A percentile compares a stretch with the other conserved stretches of the same genome.
phyloP scores from a whole-genome alignment of 1,140 invertebrate species.

The Chymomyza costata region DNA sequence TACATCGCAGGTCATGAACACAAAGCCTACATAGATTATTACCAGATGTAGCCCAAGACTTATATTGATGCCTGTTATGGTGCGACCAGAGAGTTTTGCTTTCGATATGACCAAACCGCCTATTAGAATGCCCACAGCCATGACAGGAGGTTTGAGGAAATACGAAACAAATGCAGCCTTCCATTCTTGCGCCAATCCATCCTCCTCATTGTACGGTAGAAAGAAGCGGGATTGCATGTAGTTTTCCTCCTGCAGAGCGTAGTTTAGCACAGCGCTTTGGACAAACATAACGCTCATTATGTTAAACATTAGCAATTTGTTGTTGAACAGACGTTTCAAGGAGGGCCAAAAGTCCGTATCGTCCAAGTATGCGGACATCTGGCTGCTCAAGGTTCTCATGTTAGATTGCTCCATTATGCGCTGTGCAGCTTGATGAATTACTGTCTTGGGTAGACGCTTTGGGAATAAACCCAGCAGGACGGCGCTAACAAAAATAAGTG shows the following conservation, averaged over 20 bases:
- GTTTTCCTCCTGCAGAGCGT: slow-evolving; percentile 77
- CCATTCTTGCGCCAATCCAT: slow-evolving; percentile 78
- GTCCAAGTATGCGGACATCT: slow-evolving; percentile 62
- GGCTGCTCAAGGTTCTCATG: slow-evolving; percentile 49
- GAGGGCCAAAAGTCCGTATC: slow-evolving; percentile 77
- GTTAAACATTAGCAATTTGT: slow-evolving; percentile 80
- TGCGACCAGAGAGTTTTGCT: slow-evolving; percentile 76
- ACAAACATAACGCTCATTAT: slow-evolving; percentile 78
- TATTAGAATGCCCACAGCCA: slow-evolving; percentile 79
- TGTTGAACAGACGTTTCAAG: slow-evolving; percentile 78
- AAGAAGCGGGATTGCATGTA: slow-evolving; percentile 80
- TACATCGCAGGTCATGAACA: slow-evolving; percentile 79
- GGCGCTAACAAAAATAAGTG: slow-evolving; percentile 77
- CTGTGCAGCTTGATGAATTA: slow-evolving; percentile 78
- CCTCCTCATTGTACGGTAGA: slow-evolving; percentile 77
- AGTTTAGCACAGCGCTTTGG: slow-evolving; percentile 78
- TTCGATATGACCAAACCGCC: slow-evolving; percentile 80
- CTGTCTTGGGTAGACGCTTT: slow-evolving; percentile 76
- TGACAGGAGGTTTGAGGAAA: slow-evolving; percentile 80
- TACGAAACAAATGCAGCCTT: slow-evolving; percentile 76
- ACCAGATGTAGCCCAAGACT: slow-evolving; percentile 59
- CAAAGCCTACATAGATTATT: slow-evolving; percentile 77
- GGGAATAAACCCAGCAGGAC: slow-evolving; percentile 79
- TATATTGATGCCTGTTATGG: slow-evolving; percentile 76
- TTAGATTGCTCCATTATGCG: slow-evolving; percentile 67